Base-by-base conservation (phyloP, 2,888 invertebrate species). In the Fragum whitleyi region DNA sequence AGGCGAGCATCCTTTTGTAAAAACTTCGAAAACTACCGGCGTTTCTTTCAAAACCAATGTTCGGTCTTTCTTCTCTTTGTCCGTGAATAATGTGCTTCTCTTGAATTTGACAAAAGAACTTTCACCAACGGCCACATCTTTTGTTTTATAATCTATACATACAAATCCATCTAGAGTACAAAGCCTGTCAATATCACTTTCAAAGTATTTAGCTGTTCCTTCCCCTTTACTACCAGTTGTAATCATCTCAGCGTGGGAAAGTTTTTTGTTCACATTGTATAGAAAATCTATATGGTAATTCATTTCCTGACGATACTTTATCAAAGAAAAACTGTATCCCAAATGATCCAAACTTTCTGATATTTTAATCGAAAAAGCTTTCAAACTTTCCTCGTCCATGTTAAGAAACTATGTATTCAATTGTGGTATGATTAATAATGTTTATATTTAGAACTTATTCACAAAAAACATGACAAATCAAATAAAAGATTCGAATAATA, bases 171-270 rank as follows among this genome's bases (percentile, higher is more conserved):
- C 53, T n/a, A 21, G 53, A 23, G n/a, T 53, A n/a, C 23, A 53
- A n/a, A 53, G 23, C n/a, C 53, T 14, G n/a, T 53, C 53, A 21
- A 53, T 53, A 3, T 53, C 53, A 53, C 53, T 53, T n/a, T 53
- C 53, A 3, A 53, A 53, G 53, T 53, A 53, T 53, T 53, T 53
- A 53, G n/a, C 23, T 9, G 53, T 53, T 19, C 53, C 53, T n/a
- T n/a, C 53, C 16, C 53, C 53, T 53, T 53, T 53, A 21, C 53
- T 23, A 1, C 53, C 53, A n/a, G 53, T 53, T 19, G 53, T 53
- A 1, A 53, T n/a, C 1, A 53, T 9, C 1, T 23, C 23, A 7
- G n/a, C n/a, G 9, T 53, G n/a, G 1, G 53, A 21, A 9, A 53
- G 9, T 53, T 9, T 14, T 53, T n/a, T 21, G 23, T 53, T 53